These are phyloP conservation scores for Larimichthys crocea DNA, from an alignment of 2,113 vertebrate species.

Conservation along the genomic window DNA sequence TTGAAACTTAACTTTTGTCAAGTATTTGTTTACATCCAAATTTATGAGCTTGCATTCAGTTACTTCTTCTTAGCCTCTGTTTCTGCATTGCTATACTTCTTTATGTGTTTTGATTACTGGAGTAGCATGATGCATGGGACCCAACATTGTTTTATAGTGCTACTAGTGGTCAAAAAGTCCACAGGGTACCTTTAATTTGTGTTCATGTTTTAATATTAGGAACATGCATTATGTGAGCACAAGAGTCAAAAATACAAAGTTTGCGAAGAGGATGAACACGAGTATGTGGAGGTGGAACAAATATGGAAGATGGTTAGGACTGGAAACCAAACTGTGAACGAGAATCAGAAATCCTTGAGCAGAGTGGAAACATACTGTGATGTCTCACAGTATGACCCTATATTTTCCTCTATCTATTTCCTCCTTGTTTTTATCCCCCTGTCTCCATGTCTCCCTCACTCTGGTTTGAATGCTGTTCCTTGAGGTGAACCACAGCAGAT, in stretches of 20 bases:
- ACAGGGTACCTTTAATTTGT: background rate
- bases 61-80: background rate
- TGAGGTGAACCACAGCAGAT: slow-evolving; percentile 72
- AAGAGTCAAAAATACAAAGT: background rate
- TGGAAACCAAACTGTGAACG: background rate
- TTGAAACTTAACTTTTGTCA: too few species aligned
- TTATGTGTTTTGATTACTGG: background rate
- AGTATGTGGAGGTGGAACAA: background rate
- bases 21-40: background rate
- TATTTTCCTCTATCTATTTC: slow-evolving; percentile 22
- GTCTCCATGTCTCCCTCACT: slow-evolving; percentile 16
- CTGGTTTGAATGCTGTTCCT: slow-evolving; percentile 41
- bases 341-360: background rate
- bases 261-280: background rate
- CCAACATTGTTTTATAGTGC: background rate
- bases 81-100: background rate
- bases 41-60: background rate
- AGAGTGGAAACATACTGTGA: slow-evolving; percentile 24
- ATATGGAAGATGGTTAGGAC: background rate
- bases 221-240: background rate
- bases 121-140: background rate
- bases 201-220: background rate
- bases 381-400: background rate
- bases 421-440: background rate
- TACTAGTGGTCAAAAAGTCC: background rate